Evolutionary conservation across 2,888 invertebrate genomes (phyloP).

Genomic region (Beris morrisii): DNA sequence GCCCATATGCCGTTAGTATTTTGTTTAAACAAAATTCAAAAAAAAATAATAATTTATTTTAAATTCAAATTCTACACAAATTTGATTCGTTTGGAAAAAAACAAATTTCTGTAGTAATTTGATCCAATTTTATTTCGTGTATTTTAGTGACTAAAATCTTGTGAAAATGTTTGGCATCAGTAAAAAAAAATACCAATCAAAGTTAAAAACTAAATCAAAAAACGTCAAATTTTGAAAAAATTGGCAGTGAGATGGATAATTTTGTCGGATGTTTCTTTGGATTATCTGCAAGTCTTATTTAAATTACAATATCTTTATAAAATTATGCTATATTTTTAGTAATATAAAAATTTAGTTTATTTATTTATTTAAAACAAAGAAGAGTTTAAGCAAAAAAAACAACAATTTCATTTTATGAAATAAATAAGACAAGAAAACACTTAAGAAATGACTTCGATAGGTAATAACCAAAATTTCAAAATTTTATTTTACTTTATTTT

Average conservation of each 20-base stretch:
- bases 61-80: constrained; percentile 28
- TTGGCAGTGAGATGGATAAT: constrained; percentile 2
- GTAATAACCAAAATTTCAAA: constrained; percentile 40
- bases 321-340: constrained; percentile 3
- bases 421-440: constrained; percentile 2
- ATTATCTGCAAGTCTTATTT: background rate
- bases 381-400: background rate
- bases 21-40: constrained; percentile 1
- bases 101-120: background rate
- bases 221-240: constrained; percentile 1
- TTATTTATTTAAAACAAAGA: constrained; percentile 6
- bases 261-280: background rate
- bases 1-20: constrained; percentile 57
- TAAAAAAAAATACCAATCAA: background rate
- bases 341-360: background rate
- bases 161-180: background rate
- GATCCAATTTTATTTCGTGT: constrained; percentile 4
- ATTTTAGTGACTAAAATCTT: background rate
- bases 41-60: constrained; percentile 18
- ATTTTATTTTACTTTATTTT: constrained; percentile 28
- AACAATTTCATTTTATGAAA: constrained; percentile 1
- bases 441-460: constrained; percentile 40
- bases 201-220: constrained; percentile 1
- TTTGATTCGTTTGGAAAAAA: background rate
- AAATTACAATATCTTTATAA: background rate